These are phyloP conservation scores for Parnassius orleans DNA, from an alignment of 2,888 invertebrate species.

Conservation along the genomic window DNA sequence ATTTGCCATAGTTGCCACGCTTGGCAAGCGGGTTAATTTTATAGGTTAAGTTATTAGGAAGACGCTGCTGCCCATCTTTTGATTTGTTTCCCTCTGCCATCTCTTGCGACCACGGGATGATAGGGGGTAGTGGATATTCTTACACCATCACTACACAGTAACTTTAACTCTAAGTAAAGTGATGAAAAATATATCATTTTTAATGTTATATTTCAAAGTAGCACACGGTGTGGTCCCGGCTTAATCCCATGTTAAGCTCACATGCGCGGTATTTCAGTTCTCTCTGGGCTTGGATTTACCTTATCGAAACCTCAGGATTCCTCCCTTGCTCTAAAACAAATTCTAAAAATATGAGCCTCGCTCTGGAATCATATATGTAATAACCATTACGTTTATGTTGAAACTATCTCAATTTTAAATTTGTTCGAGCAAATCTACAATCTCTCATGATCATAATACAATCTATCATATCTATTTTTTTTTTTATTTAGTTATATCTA, in stretches of 20 bases:
- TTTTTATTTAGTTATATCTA: not conserved
- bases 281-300: slow-evolving; percentile 60
- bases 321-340: slow-evolving; percentile 36
- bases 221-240: slow-evolving; percentile 59
- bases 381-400: not conserved
- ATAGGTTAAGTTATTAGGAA: no score
- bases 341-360: slow-evolving; percentile 10
- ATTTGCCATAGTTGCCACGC: no score
- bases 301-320: slow-evolving; percentile 69
- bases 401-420: not conserved
- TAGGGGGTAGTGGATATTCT: no score
- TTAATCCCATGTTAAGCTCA: slow-evolving; percentile 55
- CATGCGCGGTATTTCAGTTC: slow-evolving; percentile 58
- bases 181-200: no score
- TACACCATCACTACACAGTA: no score
- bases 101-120: no score
- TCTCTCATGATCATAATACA: not conserved
- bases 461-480: no score
- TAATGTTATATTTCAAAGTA: not conserved
- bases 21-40: no score
- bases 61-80: no score
- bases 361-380: not conserved
- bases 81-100: no score
- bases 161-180: no score
- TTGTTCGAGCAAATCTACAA: not conserved